Percentiles rank a stretch among this genome's conserved stretches.
These are phyloP conservation scores for Leptonema lineaticorne DNA, from an alignment of 1,140 invertebrate species.

Conservation along the genomic window DNA sequence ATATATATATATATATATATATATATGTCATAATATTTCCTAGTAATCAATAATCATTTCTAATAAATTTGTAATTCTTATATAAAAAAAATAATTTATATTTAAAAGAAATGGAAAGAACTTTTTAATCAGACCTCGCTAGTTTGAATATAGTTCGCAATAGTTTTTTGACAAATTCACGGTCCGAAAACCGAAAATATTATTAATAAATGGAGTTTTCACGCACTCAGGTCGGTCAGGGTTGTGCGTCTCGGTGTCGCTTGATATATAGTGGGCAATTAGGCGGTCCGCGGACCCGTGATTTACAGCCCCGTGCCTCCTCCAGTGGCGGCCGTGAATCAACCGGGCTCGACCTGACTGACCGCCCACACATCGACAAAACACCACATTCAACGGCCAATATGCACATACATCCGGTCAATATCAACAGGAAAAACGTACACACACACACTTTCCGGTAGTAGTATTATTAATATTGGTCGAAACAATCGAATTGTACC, in stretches of 20 bases:
- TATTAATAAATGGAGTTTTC: neutral
- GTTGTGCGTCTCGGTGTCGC: conserved; percentile 20
- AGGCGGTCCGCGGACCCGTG: conserved; percentile 26
- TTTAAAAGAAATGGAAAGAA: too few species aligned
- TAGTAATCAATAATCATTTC: too few species aligned
- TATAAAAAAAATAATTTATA: too few species aligned
- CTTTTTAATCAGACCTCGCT: too few species aligned
- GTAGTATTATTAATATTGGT: conserved; percentile 4
- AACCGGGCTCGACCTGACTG: conserved; percentile 18
- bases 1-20: neutral
- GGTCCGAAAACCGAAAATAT: too few species aligned
- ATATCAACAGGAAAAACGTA: neutral
- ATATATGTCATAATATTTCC: too few species aligned
- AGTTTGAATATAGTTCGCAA: too few species aligned
- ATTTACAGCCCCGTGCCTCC: conserved; percentile 21
- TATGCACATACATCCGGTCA: neutral
- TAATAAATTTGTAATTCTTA: too few species aligned
- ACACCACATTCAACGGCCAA: neutral
- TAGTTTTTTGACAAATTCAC: too few species aligned
- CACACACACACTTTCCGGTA: neutral
- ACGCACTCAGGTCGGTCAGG: neutral
- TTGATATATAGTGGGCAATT: conserved; percentile 29
- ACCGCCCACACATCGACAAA: conserved; percentile 20
- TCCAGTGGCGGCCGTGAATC: conserved; percentile 22
- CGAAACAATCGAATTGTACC: neutral